Percentiles rank a stretch among this genome's conserved stretches.
phyloP scores from a whole-genome alignment of 2,797 vertebrate species.

The Phrynocephalus guinanensis region DNA sequence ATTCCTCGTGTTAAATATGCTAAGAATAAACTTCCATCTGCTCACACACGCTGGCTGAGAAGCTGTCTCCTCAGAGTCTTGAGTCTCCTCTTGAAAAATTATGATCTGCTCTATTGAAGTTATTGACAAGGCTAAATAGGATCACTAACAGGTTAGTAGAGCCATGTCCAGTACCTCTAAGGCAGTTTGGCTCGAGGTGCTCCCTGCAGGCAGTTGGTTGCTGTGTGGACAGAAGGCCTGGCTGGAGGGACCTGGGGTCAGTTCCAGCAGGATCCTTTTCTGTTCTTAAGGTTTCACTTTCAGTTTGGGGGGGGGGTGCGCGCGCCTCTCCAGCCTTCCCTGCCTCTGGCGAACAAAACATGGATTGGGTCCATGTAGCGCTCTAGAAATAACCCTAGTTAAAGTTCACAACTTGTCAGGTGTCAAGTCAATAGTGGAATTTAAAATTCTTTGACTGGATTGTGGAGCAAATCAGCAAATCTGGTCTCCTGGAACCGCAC shows the following conservation, averaged over 20 bases:
- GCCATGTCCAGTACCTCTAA: no score
- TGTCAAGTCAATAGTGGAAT: not conserved
- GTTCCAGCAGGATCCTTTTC: no score
- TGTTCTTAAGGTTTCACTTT: no score
- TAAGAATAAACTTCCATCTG: not conserved
- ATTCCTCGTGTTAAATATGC: not conserved
- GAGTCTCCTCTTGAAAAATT: not conserved
- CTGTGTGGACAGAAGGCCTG: no score
- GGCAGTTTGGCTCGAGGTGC: no score
- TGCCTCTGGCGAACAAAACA: not conserved
- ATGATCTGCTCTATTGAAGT: not conserved
- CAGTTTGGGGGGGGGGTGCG: no score
- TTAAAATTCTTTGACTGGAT: not conserved
- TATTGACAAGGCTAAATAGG: not conserved
- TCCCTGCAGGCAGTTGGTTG: no score
- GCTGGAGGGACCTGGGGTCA: no score
- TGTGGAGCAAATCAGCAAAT: not conserved
- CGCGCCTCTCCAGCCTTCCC: not conserved
- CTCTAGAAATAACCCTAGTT: not conserved
- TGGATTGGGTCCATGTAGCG: not conserved
- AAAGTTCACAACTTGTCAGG: not conserved
- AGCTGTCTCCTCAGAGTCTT: not conserved
- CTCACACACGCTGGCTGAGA: not conserved
- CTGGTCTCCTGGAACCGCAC: not conserved
- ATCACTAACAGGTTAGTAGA: no score